phyloP scores from a whole-genome alignment of 2,888 invertebrate species.

The Aricia artaxerxes region DNA sequence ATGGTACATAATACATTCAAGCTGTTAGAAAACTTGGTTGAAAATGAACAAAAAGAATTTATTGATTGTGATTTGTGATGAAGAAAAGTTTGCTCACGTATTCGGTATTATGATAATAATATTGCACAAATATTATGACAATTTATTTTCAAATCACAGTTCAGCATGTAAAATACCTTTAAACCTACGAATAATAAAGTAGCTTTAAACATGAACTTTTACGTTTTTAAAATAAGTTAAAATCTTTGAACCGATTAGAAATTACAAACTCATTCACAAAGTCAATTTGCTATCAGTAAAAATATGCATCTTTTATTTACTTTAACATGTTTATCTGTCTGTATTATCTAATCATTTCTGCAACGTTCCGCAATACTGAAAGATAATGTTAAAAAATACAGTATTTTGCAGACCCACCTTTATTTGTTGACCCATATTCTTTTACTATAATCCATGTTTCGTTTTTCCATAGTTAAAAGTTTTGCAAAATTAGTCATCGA shows the following conservation, averaged over 20 bases:
- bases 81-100: too few species aligned
- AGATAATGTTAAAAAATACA: constrained; percentile 65
- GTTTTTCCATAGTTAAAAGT: constrained; percentile 42
- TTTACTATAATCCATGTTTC: constrained; percentile 54
- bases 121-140: too few species aligned
- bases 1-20: too few species aligned
- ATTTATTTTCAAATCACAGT: too few species aligned
- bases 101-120: too few species aligned
- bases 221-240: background rate
- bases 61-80: too few species aligned
- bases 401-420: constrained; percentile 73
- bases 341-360: constrained; percentile 75
- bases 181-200: too few species aligned
- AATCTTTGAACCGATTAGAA: constrained; percentile 9
- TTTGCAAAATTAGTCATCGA: background rate
- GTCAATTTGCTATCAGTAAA: constrained; percentile 53
- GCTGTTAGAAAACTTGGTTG: too few species aligned
- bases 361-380: constrained; percentile 58
- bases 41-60: too few species aligned
- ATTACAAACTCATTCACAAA: constrained; percentile 41
- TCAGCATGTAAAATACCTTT: too few species aligned
- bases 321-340: constrained; percentile 64
- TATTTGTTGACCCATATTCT: constrained; percentile 73
- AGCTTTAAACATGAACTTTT: too few species aligned
- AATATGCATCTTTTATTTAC: constrained; percentile 76